These are phyloP conservation scores for Rhegmatorhina hoffmannsi DNA, from an alignment of 2,113 vertebrate species.

Conservation along the genomic window DNA sequence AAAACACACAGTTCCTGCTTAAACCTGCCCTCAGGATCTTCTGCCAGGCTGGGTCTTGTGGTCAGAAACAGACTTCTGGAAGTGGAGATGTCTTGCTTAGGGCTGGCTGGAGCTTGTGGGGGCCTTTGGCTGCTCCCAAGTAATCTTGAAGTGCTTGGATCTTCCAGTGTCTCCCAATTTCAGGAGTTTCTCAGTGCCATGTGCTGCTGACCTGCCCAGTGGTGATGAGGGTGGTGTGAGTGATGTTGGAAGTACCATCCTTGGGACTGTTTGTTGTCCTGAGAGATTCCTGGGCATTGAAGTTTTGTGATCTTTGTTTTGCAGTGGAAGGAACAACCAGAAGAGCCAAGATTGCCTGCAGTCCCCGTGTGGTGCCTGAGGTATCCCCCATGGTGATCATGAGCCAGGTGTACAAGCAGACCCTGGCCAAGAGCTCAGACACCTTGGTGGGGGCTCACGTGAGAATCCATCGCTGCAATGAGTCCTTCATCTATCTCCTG, in stretches of 20 bases:
- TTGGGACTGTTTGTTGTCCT: neutral
- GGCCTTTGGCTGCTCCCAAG: neutral
- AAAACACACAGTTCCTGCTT: neutral
- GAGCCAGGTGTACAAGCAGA: conserved; percentile 94
- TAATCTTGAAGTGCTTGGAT: neutral
- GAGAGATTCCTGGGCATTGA: neutral
- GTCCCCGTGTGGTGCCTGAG: conserved; percentile 79
- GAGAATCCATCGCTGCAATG: conserved; percentile 89
- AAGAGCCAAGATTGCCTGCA: conserved; percentile 89
- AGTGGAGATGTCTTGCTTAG: neutral
- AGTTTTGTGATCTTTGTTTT: neutral
- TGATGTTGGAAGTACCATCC: accelerated
- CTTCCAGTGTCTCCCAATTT: neutral
- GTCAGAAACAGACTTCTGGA: neutral
- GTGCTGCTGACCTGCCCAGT: neutral
- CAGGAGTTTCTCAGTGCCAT: neutral
- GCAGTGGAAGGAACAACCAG: conserved; percentile 90
- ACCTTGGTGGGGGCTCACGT: conserved; percentile 87
- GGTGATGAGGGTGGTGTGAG: neutral
- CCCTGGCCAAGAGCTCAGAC: conserved; percentile 92
- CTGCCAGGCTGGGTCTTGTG: neutral
- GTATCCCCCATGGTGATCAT: conserved; percentile 89
- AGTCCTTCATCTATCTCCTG: conserved; percentile 94
- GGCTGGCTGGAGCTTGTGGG: neutral
- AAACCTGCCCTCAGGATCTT: neutral